Base-by-base conservation (phyloP, 2,888 invertebrate genomes). In the Sialis lutaria region DNA sequence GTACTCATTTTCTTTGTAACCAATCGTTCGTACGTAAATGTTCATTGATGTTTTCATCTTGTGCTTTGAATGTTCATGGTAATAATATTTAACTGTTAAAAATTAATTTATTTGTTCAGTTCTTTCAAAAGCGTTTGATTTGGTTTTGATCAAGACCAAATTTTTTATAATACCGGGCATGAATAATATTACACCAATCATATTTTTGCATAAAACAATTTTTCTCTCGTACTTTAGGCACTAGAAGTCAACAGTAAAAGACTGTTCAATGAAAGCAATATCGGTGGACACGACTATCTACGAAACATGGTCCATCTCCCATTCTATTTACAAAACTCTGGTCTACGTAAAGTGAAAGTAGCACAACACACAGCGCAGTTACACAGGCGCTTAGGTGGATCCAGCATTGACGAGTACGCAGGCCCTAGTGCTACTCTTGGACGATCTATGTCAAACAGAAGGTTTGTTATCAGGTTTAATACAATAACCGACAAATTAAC, bases 261-360 rank as follows among this genome's bases (percentile, higher is more conserved):
- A 22, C 74, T 90, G 33, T 86, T 92, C 57, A 84, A 82, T 33
- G 95, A 95, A 64, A 89, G 84, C 51, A 87, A 85, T 63, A 92
- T 96, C 55, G 92, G 92, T 50, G 95, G 95, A 0, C 91, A 93
- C 70, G 88, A 87, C 66, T 95, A 93, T 61, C 69, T 96, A 44
- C 78, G 90, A 52, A 97, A 97, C 64, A 82, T 97, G 73, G 92
- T 98, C 30, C 97, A 96, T 63, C 72, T 98, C 57, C 98, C 98
- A 0, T 97, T 98, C 68, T 98, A 92, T 65, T 72, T 98, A 49
- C 97, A 98, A 70, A 96, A 95, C 68, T 92, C 95, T 1, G 95
- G 93, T 7, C 67, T 97, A 50, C 75, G 93, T 1, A 82, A 89
- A 56, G 88, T 91, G 2, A 88, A 89, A 63, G 73, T 80, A 6